Percentiles rank a stretch among this genome's conserved stretches.
phyloP scores from a whole-genome alignment of 92 coral and sea anemone species.

The Nematostella vectensis region DNA sequence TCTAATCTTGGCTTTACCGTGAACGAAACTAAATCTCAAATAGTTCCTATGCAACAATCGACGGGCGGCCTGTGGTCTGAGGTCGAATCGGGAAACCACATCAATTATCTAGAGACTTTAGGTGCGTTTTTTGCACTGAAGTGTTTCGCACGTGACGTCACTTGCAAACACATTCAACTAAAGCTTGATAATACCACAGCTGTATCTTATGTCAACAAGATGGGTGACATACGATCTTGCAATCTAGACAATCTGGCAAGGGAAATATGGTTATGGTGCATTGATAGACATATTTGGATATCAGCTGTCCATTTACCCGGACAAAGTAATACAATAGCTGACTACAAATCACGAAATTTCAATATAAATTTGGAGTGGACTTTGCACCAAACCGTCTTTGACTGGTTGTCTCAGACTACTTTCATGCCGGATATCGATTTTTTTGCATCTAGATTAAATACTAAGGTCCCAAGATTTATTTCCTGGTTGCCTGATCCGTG shows the following conservation, averaged over 20 bases:
- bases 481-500: slow-evolving; percentile 40
- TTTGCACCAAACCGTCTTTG: slow-evolving; percentile 9
- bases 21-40: too few species aligned
- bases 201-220: slow-evolving; percentile 14
- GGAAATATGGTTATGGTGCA: slow-evolving; percentile 10
- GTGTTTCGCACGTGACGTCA: slow-evolving; percentile 2
- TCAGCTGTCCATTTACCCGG: slow-evolving; percentile 12
- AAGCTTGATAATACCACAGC: slow-evolving; percentile 19
- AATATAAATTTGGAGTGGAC: slow-evolving; percentile 11
- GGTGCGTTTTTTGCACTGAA: slow-evolving; percentile 24
- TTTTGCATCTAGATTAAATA: slow-evolving; percentile 33
- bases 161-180: slow-evolving; percentile 7
- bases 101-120: slow-evolving; percentile 12
- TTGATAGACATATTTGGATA: neutral
- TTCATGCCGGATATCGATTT: slow-evolving; percentile 18
- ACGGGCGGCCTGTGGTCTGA: slow-evolving; percentile 24
- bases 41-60: too few species aligned
- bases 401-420: slow-evolving; percentile 1
- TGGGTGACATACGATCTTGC: slow-evolving; percentile 15
- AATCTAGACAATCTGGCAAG: neutral
- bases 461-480: slow-evolving; percentile 17
- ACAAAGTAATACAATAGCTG: neutral
- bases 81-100: slow-evolving; percentile 8
- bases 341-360: neutral
- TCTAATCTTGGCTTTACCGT: too few species aligned